Percentiles rank a stretch among this genome's conserved stretches.
These are phyloP conservation scores for Mus pahari DNA, from an alignment of 2,113 vertebrate species.

Conservation along the genomic window DNA sequence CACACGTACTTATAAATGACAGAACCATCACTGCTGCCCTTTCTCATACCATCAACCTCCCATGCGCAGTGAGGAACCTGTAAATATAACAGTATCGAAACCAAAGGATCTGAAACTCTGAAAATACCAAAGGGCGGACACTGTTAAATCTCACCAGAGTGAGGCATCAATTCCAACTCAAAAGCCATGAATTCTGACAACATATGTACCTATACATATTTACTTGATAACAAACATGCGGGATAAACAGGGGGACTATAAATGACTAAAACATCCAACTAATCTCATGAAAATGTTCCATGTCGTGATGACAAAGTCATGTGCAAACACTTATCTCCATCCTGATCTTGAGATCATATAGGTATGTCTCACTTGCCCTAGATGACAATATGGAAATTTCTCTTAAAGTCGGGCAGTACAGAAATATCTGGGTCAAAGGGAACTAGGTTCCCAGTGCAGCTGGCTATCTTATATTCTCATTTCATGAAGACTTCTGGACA, in stretches of 20 bases:
- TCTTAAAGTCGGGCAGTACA: background rate
- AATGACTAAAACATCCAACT: background rate
- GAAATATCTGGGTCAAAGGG: background rate
- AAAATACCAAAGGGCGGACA: background rate
- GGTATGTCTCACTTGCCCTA: background rate
- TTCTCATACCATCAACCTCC: background rate
- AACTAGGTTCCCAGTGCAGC: background rate
- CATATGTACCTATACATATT: background rate
- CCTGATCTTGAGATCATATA: background rate
- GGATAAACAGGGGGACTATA: background rate
- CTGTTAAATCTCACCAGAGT: background rate
- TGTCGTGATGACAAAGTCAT: background rate
- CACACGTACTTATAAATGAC: background rate
- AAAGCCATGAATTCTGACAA: background rate
- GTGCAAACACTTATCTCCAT: conserved; percentile 6
- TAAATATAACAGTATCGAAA: background rate
- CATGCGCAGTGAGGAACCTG: background rate
- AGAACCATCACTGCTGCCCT: background rate
- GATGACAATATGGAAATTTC: background rate
- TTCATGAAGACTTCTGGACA: background rate
- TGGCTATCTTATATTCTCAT: background rate
- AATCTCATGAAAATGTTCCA: conserved; percentile 5
- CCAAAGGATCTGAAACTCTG: background rate
- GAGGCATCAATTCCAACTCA: background rate
- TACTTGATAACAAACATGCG: background rate